A percentile compares a stretch with the other conserved stretches of the same genome.
phyloP scores from a whole-genome alignment of 2,113 vertebrate species.

The Carlito syrichta region DNA sequence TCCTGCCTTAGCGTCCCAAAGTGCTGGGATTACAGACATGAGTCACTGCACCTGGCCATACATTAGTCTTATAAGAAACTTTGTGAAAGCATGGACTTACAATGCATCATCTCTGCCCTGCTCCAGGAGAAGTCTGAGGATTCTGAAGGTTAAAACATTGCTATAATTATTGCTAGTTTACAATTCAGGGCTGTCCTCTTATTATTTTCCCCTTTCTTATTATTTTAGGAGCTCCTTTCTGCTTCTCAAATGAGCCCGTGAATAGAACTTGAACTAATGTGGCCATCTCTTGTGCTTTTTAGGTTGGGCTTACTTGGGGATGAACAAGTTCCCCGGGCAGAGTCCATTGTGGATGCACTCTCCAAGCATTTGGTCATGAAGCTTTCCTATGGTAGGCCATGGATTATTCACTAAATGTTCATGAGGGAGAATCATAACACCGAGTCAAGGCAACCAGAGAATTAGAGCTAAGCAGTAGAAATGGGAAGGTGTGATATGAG shows the following conservation, averaged over 20 bases:
- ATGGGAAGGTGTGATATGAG: background rate
- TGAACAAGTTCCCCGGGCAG: constrained; percentile 87
- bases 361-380: constrained; percentile 92
- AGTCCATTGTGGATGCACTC: constrained; percentile 88
- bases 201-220: background rate
- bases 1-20: too few species aligned
- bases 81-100: background rate
- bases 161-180: background rate
- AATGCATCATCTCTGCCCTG: background rate
- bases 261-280: background rate
- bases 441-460: background rate
- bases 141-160: background rate
- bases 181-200: background rate
- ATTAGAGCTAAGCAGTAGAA: background rate
- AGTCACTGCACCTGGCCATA: too few species aligned
- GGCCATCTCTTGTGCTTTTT: constrained; percentile 37
- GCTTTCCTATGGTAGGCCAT: constrained; percentile 89
- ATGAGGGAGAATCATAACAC: background rate
- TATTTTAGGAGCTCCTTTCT: background rate
- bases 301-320: constrained; percentile 94
- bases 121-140: background rate
- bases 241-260: background rate
- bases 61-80: background rate
- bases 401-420: background rate
- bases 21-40: too few species aligned